These are phyloP conservation scores for Dicyrtoma fusca DNA, from an alignment of 2,888 invertebrate genomes.

Conservation along the genomic window DNA sequence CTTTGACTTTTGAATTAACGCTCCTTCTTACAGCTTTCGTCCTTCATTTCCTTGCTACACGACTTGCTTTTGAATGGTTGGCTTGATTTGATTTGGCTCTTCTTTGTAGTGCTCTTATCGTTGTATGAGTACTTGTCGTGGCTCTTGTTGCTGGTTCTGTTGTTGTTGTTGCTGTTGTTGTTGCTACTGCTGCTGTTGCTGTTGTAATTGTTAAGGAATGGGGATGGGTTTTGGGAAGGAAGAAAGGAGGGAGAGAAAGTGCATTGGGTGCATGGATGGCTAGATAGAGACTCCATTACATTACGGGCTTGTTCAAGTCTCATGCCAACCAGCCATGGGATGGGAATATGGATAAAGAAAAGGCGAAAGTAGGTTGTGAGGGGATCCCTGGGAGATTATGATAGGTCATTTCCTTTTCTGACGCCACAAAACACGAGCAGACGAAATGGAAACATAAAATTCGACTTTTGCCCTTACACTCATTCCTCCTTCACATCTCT, in stretches of 20 bases:
- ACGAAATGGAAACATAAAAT: constrained; percentile 32
- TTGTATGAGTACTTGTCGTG: too few relatives aligned
- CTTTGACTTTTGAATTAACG: neutral
- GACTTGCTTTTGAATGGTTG: too few relatives aligned
- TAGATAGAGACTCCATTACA: too few relatives aligned
- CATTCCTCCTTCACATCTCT: constrained; percentile 2
- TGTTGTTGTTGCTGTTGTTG: too few relatives aligned
- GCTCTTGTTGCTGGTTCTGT: constrained; percentile 8
- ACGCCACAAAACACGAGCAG: constrained; percentile 39
- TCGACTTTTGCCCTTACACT: constrained; percentile 14
- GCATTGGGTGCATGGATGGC: too few relatives aligned
- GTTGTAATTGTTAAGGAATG: constrained; percentile 24
- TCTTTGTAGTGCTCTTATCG: too few relatives aligned
- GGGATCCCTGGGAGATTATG: constrained; percentile 40
- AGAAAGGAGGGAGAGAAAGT: too few relatives aligned
- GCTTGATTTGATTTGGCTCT: too few relatives aligned
- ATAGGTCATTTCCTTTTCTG: constrained; percentile 44
- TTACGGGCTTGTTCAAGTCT: too few relatives aligned
- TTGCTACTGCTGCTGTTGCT: neutral
- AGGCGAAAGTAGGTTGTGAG: constrained; percentile 18
- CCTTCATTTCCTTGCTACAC: neutral
- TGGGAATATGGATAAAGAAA: constrained; percentile 1
- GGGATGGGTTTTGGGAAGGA: too few relatives aligned
- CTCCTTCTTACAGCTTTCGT: neutral
- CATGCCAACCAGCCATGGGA: too few relatives aligned